phyloP scores from a whole-genome alignment of 2,888 invertebrate species.

The Brenthis ino region DNA sequence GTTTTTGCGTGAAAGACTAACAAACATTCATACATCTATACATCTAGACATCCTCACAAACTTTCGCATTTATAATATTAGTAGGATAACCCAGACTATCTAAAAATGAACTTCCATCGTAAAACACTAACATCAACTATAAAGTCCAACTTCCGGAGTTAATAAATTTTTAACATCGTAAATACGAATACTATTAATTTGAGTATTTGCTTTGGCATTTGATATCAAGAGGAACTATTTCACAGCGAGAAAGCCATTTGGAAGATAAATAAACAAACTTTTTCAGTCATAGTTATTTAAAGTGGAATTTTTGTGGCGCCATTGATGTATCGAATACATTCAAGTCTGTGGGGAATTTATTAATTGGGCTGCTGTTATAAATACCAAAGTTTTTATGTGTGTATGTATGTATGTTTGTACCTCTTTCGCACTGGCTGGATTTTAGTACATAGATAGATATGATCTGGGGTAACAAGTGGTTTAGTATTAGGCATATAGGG shows the following conservation, averaged over 20 bases:
- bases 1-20: no score
- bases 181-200: slow-evolving; percentile 11
- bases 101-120: background rate
- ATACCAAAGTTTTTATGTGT: no score
- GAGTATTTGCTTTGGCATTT: slow-evolving; percentile 12
- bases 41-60: no score
- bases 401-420: no score
- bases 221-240: slow-evolving; percentile 17
- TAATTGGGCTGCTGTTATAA: no score
- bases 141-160: slow-evolving; percentile 12
- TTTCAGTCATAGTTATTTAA: slow-evolving; percentile 4
- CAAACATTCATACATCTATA: no score
- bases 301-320: background rate
- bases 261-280: slow-evolving; percentile 3
- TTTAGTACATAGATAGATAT: no score
- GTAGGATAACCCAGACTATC: background rate
- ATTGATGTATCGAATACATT: background rate
- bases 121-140: slow-evolving; percentile 1
- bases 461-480: no score
- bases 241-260: slow-evolving; percentile 1
- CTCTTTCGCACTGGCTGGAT: no score
- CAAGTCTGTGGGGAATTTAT: no score
- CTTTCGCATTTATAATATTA: no score
- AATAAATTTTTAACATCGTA: slow-evolving; percentile 9
- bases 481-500: no score